These are phyloP conservation scores for Helogale parvula DNA, from an alignment of 2,113 vertebrate genomes.

Conservation along the genomic window DNA sequence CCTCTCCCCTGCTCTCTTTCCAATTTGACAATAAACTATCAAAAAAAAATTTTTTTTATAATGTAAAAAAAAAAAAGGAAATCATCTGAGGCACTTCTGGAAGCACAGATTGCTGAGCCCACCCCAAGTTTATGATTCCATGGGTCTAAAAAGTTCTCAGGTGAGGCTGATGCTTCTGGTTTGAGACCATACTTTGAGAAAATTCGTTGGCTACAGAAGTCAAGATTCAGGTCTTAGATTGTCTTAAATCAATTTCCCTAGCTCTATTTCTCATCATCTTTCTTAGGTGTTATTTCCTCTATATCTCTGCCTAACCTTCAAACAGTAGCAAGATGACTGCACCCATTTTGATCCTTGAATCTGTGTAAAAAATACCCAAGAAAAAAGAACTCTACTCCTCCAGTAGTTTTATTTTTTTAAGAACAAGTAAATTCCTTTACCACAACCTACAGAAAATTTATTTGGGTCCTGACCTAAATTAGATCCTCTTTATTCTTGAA, in stretches of 20 bases:
- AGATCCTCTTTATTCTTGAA: background rate
- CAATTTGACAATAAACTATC: too few relatives aligned
- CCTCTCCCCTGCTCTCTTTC: too few relatives aligned
- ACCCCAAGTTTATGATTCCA: background rate
- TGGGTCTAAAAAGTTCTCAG: background rate
- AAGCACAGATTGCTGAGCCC: background rate
- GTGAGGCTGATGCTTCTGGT: background rate
- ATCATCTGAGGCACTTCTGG: background rate
- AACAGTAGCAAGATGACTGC: background rate
- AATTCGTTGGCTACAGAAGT: background rate
- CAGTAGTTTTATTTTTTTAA: background rate
- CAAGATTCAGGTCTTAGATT: background rate
- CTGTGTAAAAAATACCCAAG: background rate
- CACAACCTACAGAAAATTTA: background rate
- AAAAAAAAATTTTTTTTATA: too few relatives aligned
- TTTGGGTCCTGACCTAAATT: background rate
- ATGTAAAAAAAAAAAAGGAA: too few relatives aligned
- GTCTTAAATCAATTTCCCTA: background rate
- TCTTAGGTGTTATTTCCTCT: background rate
- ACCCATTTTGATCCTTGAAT: background rate
- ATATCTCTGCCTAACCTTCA: background rate
- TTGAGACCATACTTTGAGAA: background rate
- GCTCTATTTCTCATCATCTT: background rate
- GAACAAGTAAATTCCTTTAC: background rate
- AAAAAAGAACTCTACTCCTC: background rate